Evolutionary conservation across 2,797 vertebrate genomes (phyloP).

Genomic region (Naso thynnoides): DNA sequence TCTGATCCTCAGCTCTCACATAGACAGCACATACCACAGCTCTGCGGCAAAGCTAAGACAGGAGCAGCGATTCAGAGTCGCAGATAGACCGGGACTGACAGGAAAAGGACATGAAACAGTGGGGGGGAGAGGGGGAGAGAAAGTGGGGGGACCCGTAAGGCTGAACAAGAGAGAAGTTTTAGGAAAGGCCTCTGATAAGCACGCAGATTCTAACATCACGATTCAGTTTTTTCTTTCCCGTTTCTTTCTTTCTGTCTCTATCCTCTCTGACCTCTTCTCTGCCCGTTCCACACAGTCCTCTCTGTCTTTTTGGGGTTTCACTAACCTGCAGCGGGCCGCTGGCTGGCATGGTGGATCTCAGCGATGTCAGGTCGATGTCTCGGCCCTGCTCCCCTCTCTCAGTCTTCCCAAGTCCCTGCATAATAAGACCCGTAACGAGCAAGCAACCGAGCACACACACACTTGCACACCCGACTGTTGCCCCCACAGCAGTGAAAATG

Average conservation of each 20-base stretch:
- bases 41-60: slow-evolving; percentile 69
- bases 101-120: slow-evolving; percentile 44
- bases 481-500: slow-evolving; percentile 56
- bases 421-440: slow-evolving; percentile 44
- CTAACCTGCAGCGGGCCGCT: slow-evolving; percentile 82
- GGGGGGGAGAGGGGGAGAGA: slow-evolving; percentile 25
- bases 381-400: slow-evolving; percentile 78
- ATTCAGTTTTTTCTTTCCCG: background rate
- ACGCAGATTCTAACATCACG: background rate
- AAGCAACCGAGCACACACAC: slow-evolving; percentile 35
- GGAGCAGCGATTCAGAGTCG: slow-evolving; percentile 50
- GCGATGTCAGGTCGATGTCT: slow-evolving; percentile 82
- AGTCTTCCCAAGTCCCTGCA: slow-evolving; percentile 79
- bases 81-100: slow-evolving; percentile 33
- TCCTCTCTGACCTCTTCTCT: background rate
- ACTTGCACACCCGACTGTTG: slow-evolving; percentile 23
- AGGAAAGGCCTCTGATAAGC: slow-evolving; percentile 2
- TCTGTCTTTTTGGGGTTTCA: slow-evolving; percentile 20
- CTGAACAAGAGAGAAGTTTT: background rate
- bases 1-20: slow-evolving; percentile 77
- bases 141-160: slow-evolving; percentile 3
- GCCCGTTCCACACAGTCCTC: background rate
- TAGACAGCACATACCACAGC: slow-evolving; percentile 81
- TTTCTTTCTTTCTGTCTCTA: background rate
- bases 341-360: slow-evolving; percentile 83